Percentiles rank a stretch among this genome's conserved stretches.
Conservation (phyloP, 2,888 invertebrate species). For the Tortrix viridana region DNA sequence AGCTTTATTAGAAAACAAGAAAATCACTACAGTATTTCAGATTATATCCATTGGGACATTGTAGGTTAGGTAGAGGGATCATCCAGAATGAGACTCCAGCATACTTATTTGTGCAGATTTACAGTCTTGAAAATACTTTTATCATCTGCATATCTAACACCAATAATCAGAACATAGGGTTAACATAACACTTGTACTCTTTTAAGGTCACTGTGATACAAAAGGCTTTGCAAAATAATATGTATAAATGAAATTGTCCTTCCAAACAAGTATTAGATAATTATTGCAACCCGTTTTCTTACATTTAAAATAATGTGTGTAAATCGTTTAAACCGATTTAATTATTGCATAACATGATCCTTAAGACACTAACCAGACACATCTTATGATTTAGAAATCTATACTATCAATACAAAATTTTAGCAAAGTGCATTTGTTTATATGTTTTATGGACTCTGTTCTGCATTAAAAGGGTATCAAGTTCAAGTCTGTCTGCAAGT, state of each 20-base stretch:
- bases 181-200: conserved; percentile 35
- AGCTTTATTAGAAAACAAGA: conserved; percentile 61
- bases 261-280: conserved; percentile 25
- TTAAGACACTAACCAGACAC: conserved; percentile 36
- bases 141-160: conserved; percentile 5
- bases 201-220: conserved; percentile 22
- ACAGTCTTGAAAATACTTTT: conserved; percentile 1
- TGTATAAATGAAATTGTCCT: conserved; percentile 6
- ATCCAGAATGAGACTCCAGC: conserved; percentile 43
- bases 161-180: conserved; percentile 1
- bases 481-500: neutral
- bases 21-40: conserved; percentile 63
- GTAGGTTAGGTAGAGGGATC: conserved; percentile 34
- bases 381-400: conserved; percentile 34
- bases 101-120: conserved; percentile 54
- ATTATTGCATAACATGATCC: conserved; percentile 33
- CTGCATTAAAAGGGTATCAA: neutral
- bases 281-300: conserved; percentile 9
- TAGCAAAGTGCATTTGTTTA: conserved; percentile 27
- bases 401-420: conserved; percentile 32
- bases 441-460: conserved; percentile 1
- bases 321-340: conserved; percentile 1
- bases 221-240: conserved; percentile 19
- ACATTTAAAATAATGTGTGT: neutral
- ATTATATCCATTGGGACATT: conserved; percentile 67